Evolutionary conservation across 2,797 vertebrate species (phyloP), one percentile per base, ranked within the genome.

Genomic region (Oreortyx pictus): DNA sequence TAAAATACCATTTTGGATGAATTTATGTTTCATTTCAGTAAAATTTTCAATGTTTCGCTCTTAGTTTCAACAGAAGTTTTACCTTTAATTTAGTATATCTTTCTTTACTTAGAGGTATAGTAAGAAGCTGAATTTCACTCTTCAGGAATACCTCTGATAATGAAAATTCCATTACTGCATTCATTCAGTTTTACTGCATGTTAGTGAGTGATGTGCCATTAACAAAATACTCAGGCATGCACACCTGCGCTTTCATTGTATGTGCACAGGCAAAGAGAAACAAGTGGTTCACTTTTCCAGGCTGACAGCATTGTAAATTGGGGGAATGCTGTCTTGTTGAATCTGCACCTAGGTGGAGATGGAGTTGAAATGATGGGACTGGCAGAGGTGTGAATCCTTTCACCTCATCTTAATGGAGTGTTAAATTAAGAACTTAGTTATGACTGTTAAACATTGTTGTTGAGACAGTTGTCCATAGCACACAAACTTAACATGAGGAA

Each of bases 391-490:
- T 56, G 84, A 93, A 79, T 64, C 82, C 82, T 85, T 88, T 68
- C 68, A 79, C 90, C 78, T 92, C 74, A 4, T 93, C 71, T 86
- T 79, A 89, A 95, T 92, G 94, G 89, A 73, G 88, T 96, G 92
- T 95, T 96, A 96, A 95, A 96, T 95, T 96, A 93, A 94, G 93
- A 95, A 85, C 90, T 90, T 95, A 92, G 88, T 93, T 86, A 72
- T 43, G 78, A 80, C 89, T 93, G 68, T 82, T 95, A 86, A 95
- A 96, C 89, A 8, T 37, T 37, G 73, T 88, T 89, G 90, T 92
- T 92, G 74, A 66, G 73, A 70, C 54, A 79, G 76, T 88, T 89
- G 75, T 94, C 95, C 60, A 74, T 74, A 67, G 86, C 35, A 50
- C 23, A 78, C 73, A 92, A 93, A 96, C 86, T 72, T 95, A 94